Evolutionary conservation across 2,888 invertebrate species (phyloP).

Genomic region (Xestia ashworthii): DNA sequence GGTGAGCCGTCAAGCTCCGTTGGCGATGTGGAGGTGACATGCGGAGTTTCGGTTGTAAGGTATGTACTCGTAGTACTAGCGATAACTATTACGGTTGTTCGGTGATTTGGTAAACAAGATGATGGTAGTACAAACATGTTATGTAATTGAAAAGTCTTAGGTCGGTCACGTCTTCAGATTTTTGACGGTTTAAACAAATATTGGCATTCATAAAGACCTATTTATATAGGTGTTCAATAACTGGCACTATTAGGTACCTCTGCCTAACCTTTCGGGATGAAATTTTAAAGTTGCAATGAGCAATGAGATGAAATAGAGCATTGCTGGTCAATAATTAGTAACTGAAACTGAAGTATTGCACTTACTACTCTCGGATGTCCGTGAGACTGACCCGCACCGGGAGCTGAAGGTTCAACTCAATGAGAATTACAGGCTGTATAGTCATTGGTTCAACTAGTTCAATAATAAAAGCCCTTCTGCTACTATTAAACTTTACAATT

Average conservation of each 20-base stretch:
- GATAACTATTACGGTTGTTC: not conserved
- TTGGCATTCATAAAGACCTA: no score
- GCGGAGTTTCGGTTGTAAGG: constrained; percentile 46
- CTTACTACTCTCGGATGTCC: not conserved
- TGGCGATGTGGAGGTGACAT: constrained; percentile 28
- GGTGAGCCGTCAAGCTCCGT: constrained; percentile 37
- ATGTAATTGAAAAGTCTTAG: not conserved
- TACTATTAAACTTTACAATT: not conserved
- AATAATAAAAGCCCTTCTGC: not conserved
- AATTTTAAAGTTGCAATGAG: not conserved
- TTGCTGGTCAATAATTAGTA: not conserved
- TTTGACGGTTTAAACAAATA: not conserved
- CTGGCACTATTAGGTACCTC: no score
- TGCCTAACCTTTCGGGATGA: no score
- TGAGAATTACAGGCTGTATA: no score
- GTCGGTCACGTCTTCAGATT: not conserved
- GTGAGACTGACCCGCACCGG: not conserved
- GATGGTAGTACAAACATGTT: not conserved
- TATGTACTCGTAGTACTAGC: not conserved
- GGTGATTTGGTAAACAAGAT: not conserved
- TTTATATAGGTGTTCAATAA: no score
- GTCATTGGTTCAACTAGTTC: no score
- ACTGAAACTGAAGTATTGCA: not conserved
- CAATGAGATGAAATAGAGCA: no score
- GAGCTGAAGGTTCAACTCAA: no score